Conservation (phyloP, 2,113 vertebrate species). For the Monopterus albus region DNA sequence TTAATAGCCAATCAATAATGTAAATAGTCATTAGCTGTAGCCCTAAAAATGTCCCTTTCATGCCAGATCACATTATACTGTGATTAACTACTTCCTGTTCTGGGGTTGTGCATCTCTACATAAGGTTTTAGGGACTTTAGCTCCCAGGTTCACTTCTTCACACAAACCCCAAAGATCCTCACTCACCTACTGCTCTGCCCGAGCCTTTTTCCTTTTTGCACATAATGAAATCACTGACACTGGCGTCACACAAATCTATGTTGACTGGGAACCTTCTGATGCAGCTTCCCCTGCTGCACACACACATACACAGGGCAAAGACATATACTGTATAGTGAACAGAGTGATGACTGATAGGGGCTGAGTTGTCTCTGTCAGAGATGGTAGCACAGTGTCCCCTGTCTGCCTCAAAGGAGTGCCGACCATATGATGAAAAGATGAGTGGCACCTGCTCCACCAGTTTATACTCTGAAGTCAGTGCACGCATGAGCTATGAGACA, state of each 20-base stretch:
- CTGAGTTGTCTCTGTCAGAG: slow-evolving; percentile 79
- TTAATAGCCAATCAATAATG: neutral
- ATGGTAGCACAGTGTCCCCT: slow-evolving; percentile 61
- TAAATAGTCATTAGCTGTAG: neutral
- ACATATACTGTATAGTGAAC: slow-evolving; percentile 74
- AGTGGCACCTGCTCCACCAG: slow-evolving; percentile 63
- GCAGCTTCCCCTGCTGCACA: slow-evolving; percentile 36
- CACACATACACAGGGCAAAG: slow-evolving; percentile 56
- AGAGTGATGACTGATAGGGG: slow-evolving; percentile 81
- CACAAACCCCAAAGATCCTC: slow-evolving; percentile 40
- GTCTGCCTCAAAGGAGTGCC: slow-evolving; percentile 56
- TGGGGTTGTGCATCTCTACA: slow-evolving; percentile 5
- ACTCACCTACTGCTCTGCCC: slow-evolving; percentile 41
- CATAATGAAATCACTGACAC: slow-evolving; percentile 70
- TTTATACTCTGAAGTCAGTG: slow-evolving; percentile 47
- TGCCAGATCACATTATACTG: slow-evolving; percentile 34
- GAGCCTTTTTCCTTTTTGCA: slow-evolving; percentile 71
- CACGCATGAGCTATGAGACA: slow-evolving; percentile 52
- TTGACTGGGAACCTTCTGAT: slow-evolving; percentile 81
- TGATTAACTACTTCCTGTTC: slow-evolving; percentile 15
- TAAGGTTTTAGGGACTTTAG: slow-evolving; percentile 11
- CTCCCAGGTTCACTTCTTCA: slow-evolving; percentile 45
- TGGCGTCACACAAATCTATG: slow-evolving; percentile 76
- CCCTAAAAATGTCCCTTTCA: neutral
- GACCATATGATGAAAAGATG: slow-evolving; percentile 42